Evolutionary conservation across 1,140 invertebrate genomes (phyloP).

Genomic region (Scaptomyza pallida): DNA sequence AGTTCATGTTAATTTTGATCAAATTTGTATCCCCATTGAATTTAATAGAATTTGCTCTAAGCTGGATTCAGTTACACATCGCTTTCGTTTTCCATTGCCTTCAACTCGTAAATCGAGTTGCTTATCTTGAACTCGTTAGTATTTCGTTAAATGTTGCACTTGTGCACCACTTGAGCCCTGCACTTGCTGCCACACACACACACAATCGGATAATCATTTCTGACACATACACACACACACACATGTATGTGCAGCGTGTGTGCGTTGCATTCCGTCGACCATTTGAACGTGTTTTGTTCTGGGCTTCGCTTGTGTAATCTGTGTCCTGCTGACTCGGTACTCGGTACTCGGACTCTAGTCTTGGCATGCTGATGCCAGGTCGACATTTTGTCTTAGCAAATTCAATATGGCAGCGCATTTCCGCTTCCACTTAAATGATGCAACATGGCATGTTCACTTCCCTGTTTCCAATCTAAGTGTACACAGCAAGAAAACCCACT

Average conservation of each 20-base stretch:
- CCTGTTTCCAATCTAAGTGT: background rate
- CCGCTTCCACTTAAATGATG: constrained; percentile 59
- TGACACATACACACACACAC: constrained; percentile 2
- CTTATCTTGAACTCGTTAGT: constrained; percentile 1
- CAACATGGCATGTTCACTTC: constrained; percentile 34
- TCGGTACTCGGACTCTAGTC: background rate
- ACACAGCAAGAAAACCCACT: background rate
- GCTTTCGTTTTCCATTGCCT: background rate
- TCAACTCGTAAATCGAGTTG: background rate
- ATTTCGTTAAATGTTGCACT: constrained; percentile 4
- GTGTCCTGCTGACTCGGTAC: background rate
- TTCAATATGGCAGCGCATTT: constrained; percentile 72
- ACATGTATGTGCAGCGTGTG: background rate
- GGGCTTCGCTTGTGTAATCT: constrained; percentile 12
- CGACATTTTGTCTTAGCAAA: constrained; percentile 58
- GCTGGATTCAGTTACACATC: background rate
- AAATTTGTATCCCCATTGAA: no score
- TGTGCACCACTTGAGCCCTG: constrained; percentile 17
- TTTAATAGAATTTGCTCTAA: no score
- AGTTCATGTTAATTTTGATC: no score
- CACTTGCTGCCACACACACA: background rate
- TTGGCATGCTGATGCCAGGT: constrained; percentile 8
- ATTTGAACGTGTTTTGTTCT: background rate
- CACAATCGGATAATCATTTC: background rate
- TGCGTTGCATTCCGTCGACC: constrained; percentile 1